Evolutionary conservation across 2,113 vertebrate genomes (phyloP), one percentile per base, ranked within the genome.

Genomic region (Pteronura brasiliensis): DNA sequence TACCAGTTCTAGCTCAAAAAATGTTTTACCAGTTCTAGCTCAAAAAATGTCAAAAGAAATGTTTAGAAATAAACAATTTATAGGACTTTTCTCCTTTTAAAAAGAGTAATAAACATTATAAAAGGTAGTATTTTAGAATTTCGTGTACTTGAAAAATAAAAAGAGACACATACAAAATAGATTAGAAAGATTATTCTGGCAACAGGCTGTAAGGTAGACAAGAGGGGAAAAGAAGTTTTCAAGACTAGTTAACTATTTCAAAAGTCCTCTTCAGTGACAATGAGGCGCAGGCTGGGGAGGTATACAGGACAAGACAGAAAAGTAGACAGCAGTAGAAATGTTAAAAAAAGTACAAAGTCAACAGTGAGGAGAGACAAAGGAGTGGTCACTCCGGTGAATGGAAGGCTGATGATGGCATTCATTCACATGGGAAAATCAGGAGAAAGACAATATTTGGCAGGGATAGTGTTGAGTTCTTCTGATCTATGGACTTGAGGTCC

Each of bases 81-180:
- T 74, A 31, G 23, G 17, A 23, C 21, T 57, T 90, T 82, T 96
- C n/a, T 83, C 27, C 39, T 93, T 90, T 77, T 90, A 96, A 88
- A 52, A 49, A 82, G 18, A 81, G 15, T 81, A 87, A 83, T 29
- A 77, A 3, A 5, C 15, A 80, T 49, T 90, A 25, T 74, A 71
- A 94, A 96, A 85, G 4, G 25, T 42, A 57, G 36, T 71, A 61
- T 91, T 90, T 77, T 71, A 29, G 84, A 96, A 76, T 88, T 83
- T 96, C 65, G 52, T 17, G 12, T 18, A 74, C n/a, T 87, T 90
- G 61, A 74, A 95, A 95, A 91, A 47, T 79, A 84, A 95, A 81
- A 72, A 87, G n/a, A 84, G 90, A 44, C 72, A 44, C 72, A 44
- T 7, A 76, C 42, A 79, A 34, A 79, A 49, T 79, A 49, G 8